Base-by-base conservation (phyloP, 2,888 invertebrate species). In the Ceraclea dissimilis region DNA sequence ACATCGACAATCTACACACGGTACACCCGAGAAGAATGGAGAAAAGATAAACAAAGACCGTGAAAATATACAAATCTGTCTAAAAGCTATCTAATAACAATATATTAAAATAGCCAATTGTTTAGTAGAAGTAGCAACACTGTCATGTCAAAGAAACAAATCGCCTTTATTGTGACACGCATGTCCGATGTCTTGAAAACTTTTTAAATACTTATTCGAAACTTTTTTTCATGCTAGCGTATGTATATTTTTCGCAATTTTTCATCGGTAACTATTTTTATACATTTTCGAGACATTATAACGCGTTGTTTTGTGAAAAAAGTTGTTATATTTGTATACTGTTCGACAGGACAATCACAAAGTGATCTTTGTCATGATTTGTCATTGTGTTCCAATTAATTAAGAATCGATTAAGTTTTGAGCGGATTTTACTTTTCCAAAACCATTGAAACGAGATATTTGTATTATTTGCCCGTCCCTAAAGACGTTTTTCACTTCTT, bases 121-220 rank as follows among this genome's bases (percentile, higher is more conserved):
- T 39, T 39, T 13, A n/a, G 39, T 39, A 13, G 2, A n/a, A 4
- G 8, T 39, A 8, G 39, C 16, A 39, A 39, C 39, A 39, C 13
- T 16, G 13, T n/a, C 39, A 16, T 13, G 5, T 39, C 39, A 39
- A 39, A 16, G 13, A 39, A 13, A 16, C 16, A 39, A n/a, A 18
- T 46, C 8, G 19, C 49, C 26, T 54, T 52, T 56, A 53, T 56
- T 59, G 52, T 59, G 59, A 59, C 59, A 59, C 59, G 59, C 59
- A 59, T 56, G 59, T 50, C 56, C 49, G 49, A 18, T 31, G 49
- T 26, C n/a, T 51, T 21, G 49, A 49, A 51, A 54, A 58, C 44
- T 54, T 58, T n/a, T 54, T 26, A 43, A 57, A 57, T 39, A 57
- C 44, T 47, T 54, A 44, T 57, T 26, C 1, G 18, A 31, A 50